Evolutionary conservation across 2,888 invertebrate species (phyloP).

Genomic region (Rotaria magnacalcarata): DNA sequence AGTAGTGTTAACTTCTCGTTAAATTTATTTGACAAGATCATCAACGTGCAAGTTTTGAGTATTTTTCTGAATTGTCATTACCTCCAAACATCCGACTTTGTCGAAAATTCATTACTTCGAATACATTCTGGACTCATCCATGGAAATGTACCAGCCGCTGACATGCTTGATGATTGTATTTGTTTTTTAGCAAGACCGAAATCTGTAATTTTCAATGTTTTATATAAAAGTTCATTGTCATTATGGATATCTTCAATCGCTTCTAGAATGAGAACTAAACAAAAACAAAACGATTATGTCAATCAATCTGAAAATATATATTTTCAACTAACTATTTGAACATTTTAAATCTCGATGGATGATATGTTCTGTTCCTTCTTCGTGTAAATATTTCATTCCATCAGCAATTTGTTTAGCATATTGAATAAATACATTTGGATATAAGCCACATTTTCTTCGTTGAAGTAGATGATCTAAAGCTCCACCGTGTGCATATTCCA

Average conservation of each 20-base stretch:
- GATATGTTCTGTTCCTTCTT: constrained; percentile 38
- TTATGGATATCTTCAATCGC: background rate
- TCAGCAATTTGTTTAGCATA: constrained; percentile 96
- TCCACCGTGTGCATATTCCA: constrained; percentile 93
- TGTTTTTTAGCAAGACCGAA: constrained; percentile 74
- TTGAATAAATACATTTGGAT: constrained; percentile 84
- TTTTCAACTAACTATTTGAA: constrained; percentile 24
- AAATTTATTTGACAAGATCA: no score
- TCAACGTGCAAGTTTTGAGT: no score
- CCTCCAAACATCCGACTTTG: constrained; percentile 91
- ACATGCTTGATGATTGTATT: constrained; percentile 76
- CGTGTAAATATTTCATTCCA: constrained; percentile 46
- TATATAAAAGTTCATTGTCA: background rate
- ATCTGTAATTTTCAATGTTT: constrained; percentile 84
- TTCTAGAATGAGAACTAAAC: background rate
- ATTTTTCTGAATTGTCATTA: background rate
- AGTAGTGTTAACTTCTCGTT: no score
- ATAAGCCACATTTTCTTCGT: constrained; percentile 72
- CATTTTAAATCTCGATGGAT: constrained; percentile 46
- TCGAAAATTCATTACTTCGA: constrained; percentile 79
- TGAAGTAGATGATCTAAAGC: constrained; percentile 76
- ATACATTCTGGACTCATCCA: constrained; percentile 99
- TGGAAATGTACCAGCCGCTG: constrained; percentile 92
- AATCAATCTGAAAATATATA: constrained; percentile 42
- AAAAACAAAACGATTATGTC: background rate